A percentile compares a stretch with the other conserved stretches of the same genome.
phyloP scores from a whole-genome alignment of 2,113 vertebrate species.

The Forbesichthys agassizii region DNA sequence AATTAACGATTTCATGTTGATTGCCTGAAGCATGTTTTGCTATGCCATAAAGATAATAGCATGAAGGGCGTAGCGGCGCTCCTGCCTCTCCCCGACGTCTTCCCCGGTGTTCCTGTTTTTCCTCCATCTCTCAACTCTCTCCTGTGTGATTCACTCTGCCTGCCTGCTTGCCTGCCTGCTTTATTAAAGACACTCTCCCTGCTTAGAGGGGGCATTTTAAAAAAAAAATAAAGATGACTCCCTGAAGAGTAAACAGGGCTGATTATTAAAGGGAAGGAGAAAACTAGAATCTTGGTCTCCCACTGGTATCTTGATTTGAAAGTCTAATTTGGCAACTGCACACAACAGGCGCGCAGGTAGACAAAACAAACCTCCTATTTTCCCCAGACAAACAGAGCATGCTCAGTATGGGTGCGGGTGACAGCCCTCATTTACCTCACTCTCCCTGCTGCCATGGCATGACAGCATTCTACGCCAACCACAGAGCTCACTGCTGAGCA shows the following conservation, averaged over 20 bases:
- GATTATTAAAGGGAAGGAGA: conserved; percentile 78
- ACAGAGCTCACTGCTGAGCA: conserved; percentile 51
- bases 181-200: conserved; percentile 75
- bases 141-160: conserved; percentile 70
- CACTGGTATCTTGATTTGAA: conserved; percentile 80
- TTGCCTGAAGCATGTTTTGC: conserved; percentile 88
- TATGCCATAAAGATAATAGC: conserved; percentile 86
- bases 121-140: conserved; percentile 74
- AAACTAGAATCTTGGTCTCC: conserved; percentile 73
- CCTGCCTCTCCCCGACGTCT: conserved; percentile 49
- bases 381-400: conserved; percentile 66
- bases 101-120: conserved; percentile 64
- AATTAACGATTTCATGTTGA: conserved; percentile 93
- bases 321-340: conserved; percentile 80
- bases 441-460: conserved; percentile 40
- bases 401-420: conserved; percentile 63
- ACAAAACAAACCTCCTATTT: conserved; percentile 75
- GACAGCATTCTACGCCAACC: conserved; percentile 60
- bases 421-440: conserved; percentile 61
- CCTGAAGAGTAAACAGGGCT: conserved; percentile 81
- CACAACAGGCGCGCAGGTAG: conserved; percentile 76
- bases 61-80: conserved; percentile 70
- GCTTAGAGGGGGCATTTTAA: conserved; percentile 76
- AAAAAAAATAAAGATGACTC: conserved; percentile 71
- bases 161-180: conserved; percentile 70